phyloP scores from a whole-genome alignment of 2,113 vertebrate species.

The Brachypteracias leptosomus region DNA sequence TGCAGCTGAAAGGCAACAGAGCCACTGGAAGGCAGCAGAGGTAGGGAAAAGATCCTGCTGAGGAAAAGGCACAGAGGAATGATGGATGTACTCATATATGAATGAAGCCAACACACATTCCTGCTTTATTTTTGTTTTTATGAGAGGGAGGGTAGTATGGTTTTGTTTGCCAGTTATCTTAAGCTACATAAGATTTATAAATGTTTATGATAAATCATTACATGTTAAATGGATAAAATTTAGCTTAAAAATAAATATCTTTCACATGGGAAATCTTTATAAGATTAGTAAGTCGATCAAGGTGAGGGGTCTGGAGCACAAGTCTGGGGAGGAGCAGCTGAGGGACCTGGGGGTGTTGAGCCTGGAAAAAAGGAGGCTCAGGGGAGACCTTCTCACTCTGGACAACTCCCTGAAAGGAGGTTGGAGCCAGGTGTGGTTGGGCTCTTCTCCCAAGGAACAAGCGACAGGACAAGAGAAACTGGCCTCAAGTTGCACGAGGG shows the following conservation, averaged over 20 bases:
- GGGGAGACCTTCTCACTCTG: too few species aligned
- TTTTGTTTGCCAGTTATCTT: background rate
- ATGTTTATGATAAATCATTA: background rate
- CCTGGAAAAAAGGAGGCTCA: too few species aligned
- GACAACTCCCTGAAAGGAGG: too few species aligned
- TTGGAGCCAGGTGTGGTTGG: too few species aligned
- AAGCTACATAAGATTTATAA: background rate
- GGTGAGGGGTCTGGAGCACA: too few species aligned
- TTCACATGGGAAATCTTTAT: background rate
- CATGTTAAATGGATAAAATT: background rate
- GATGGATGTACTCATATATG: background rate
- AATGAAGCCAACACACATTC: background rate
- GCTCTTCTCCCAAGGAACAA: too few species aligned
- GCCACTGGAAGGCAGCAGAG: slow-evolving; percentile 27
- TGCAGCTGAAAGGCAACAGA: background rate
- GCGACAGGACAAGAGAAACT: too few species aligned
- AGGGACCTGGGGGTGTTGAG: too few species aligned
- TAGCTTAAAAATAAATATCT: background rate
- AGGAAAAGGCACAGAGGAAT: background rate
- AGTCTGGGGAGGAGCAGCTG: too few species aligned
- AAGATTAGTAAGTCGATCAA: background rate
- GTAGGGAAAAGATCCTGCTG: background rate
- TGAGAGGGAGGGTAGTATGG: background rate
- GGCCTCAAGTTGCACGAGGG: too few species aligned
- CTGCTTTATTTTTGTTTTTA: background rate